These are phyloP conservation scores for Chrysocyon brachyurus DNA, from an alignment of 2,797 vertebrate species.

Conservation along the genomic window DNA sequence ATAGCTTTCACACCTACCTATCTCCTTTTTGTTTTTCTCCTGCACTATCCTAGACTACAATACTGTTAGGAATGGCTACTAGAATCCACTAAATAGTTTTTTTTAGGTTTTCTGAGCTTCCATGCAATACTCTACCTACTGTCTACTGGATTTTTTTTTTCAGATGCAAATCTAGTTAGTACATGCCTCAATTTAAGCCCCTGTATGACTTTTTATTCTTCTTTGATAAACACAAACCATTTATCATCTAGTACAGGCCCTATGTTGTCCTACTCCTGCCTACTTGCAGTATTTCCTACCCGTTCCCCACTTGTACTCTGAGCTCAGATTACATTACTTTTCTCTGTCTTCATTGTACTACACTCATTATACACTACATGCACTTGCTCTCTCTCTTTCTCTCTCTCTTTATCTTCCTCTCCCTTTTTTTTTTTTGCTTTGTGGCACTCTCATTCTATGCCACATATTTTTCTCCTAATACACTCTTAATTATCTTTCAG, in stretches of 20 bases:
- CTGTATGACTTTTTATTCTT: background rate
- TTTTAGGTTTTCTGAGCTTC: background rate
- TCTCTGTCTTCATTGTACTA: background rate
- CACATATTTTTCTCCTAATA: background rate
- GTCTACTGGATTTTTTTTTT: background rate
- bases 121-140: background rate
- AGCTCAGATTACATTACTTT: background rate
- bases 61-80: background rate
- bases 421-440: background rate
- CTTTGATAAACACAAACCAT: background rate
- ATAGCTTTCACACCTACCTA: background rate
- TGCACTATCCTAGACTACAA: background rate
- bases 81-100: background rate
- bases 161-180: background rate
- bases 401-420: too few species aligned
- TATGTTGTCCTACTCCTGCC: too few species aligned
- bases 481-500: background rate
- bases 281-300: too few species aligned
- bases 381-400: accelerated
- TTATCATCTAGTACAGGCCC: background rate
- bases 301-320: background rate
- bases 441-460: background rate
- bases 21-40: background rate
- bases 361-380: background rate
- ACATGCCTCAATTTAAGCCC: background rate